Conservation (phyloP, 2,888 invertebrate species). For the Cantharis rufa region DNA sequence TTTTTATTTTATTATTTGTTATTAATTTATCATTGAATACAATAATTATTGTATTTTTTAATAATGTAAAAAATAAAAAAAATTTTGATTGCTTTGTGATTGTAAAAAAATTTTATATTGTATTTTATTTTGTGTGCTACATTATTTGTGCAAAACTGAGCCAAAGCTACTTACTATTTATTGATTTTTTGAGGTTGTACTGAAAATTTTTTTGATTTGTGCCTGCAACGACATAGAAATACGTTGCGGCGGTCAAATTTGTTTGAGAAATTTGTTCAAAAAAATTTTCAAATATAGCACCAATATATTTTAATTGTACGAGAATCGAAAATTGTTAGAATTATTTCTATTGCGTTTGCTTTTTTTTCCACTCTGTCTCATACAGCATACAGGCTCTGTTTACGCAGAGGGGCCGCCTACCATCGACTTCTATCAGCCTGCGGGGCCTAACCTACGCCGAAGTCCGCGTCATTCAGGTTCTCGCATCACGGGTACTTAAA, state of each 20-base stretch:
- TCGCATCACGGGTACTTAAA: conserved; percentile 58
- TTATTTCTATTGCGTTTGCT: conserved; percentile 49
- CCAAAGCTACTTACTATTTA: conserved; percentile 25
- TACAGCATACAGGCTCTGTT: conserved; percentile 59
- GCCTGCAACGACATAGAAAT: neutral
- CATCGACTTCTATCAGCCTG: conserved; percentile 57
- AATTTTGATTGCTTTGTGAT: conserved; percentile 14
- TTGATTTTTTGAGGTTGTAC: conserved; percentile 43
- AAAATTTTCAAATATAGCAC: conserved; percentile 47
- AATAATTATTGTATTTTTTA: conserved; percentile 19
- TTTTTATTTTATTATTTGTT: conserved; percentile 18
- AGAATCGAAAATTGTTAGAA: conserved; percentile 44
- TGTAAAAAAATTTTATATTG: conserved; percentile 19
- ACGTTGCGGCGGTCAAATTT: neutral
- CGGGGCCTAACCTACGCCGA: conserved; percentile 59
- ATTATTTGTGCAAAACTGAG: conserved; percentile 20
- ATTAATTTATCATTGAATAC: conserved; percentile 24
- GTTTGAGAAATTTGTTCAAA: conserved; percentile 38
- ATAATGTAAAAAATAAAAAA: conserved; percentile 21
- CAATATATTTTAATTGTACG: conserved; percentile 38
- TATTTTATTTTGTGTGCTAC: conserved; percentile 23
- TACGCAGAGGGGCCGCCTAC: conserved; percentile 59
- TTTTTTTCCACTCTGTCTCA: conserved; percentile 56
- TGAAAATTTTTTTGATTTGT: conserved; percentile 53
- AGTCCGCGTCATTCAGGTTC: conserved; percentile 57